These are phyloP conservation scores for Onychomys arenicola DNA, from an alignment of 2,797 vertebrate species.

Conservation along the genomic window DNA sequence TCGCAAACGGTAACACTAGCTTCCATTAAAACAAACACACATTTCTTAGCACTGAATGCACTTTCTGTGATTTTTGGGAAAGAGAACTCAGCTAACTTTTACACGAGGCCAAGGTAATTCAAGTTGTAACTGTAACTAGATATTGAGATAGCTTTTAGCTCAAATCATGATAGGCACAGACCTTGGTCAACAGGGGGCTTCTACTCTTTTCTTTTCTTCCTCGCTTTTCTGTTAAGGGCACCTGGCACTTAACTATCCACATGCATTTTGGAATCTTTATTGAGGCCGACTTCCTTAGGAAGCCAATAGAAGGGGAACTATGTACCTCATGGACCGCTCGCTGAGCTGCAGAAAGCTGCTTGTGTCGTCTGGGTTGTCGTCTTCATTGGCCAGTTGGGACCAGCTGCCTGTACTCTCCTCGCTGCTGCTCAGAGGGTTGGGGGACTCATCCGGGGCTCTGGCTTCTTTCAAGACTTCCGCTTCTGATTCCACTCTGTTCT, in stretches of 20 bases:
- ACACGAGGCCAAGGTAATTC: background rate
- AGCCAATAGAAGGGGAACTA: background rate
- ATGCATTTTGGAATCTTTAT: background rate
- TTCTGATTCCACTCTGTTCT: conserved; percentile 87
- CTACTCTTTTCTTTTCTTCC: no score
- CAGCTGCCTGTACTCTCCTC: conserved; percentile 98
- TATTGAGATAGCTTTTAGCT: background rate
- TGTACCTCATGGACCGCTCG: conserved; percentile 95
- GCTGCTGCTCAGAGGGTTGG: conserved; percentile 94
- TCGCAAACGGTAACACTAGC: background rate
- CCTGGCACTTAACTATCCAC: background rate
- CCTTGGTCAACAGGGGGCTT: background rate
- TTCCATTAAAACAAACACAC: background rate
- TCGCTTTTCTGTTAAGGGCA: background rate
- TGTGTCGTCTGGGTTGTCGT: conserved; percentile 96
- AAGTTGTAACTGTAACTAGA: background rate
- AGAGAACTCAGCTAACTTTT: background rate
- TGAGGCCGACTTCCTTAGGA: background rate
- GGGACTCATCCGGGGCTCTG: conserved; percentile 90
- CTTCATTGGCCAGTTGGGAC: conserved; percentile 96
- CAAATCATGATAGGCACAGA: background rate
- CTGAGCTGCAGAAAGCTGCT: conserved; percentile 99
- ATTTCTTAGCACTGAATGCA: background rate
- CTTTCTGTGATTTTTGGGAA: background rate
- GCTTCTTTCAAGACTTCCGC: conserved; percentile 82